phyloP scores from a whole-genome alignment of 1,140 invertebrate genomes.

The Megathymus violae region DNA sequence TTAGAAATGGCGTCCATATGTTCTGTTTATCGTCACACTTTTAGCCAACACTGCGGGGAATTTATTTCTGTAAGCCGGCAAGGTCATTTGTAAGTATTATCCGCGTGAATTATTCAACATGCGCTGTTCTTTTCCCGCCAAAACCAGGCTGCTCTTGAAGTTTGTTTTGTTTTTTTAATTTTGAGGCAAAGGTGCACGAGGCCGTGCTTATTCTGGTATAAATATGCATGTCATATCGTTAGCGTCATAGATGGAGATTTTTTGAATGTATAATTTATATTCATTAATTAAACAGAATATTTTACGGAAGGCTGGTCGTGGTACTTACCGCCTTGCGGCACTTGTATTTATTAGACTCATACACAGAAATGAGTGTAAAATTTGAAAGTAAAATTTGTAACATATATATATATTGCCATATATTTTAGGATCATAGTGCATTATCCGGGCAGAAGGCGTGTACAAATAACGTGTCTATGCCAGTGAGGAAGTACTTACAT shows the following conservation, averaged over 20 bases:
- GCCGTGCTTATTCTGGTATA: conserved; percentile 1
- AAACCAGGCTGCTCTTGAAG: conserved; percentile 19
- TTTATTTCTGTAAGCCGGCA: conserved; percentile 42
- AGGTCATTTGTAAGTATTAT: conserved; percentile 47
- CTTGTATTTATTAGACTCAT: conserved; percentile 17
- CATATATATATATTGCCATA: too few relatives aligned
- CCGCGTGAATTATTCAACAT: conserved; percentile 36
- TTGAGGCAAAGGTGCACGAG: conserved; percentile 10
- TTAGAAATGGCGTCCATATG: conserved; percentile 55
- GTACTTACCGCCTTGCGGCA: neutral
- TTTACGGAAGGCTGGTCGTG: too few relatives aligned
- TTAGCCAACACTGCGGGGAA: conserved; percentile 36
- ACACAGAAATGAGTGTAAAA: neutral
- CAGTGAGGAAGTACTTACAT: conserved; percentile 55
- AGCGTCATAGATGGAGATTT: conserved; percentile 12
- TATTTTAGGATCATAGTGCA: too few relatives aligned
- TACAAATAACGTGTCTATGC: too few relatives aligned
- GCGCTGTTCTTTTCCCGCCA: conserved; percentile 39
- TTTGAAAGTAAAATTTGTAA: conserved; percentile 19
- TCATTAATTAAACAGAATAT: neutral
- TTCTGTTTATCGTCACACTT: conserved; percentile 48
- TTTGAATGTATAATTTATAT: conserved; percentile 28
- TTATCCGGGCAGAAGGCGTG: too few relatives aligned
- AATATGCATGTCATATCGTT: conserved; percentile 23
- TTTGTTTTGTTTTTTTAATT: conserved; percentile 25